phyloP scores from a whole-genome alignment of 2,113 vertebrate genomes.

The Pogona vitticeps region DNA sequence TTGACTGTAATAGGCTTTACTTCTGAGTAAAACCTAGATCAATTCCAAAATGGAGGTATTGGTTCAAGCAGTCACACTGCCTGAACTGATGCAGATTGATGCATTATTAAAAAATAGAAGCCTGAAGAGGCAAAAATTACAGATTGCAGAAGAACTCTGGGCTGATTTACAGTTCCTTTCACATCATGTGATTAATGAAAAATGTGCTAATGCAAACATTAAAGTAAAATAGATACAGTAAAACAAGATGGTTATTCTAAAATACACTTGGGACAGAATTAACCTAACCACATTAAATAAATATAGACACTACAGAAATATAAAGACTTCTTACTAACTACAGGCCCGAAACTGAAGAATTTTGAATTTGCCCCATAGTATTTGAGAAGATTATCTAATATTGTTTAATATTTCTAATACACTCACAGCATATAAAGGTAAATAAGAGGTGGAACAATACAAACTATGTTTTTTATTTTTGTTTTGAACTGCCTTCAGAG shows the following conservation, averaged over 20 bases:
- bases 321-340: background rate
- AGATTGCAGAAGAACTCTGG: too few species aligned
- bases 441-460: background rate
- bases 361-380: background rate
- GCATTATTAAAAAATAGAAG: too few species aligned
- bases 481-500: background rate
- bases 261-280: background rate
- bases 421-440: background rate
- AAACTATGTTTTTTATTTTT: slow-evolving; percentile 5
- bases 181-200: too few species aligned
- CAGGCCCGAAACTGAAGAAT: background rate
- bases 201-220: background rate
- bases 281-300: background rate
- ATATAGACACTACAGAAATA: background rate
- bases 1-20: too few species aligned
- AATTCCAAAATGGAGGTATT: too few species aligned
- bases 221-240: background rate
- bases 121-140: too few species aligned
- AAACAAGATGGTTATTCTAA: background rate
- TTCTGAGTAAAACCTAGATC: too few species aligned
- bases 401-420: background rate
- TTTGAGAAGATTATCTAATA: too few species aligned
- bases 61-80: too few species aligned
- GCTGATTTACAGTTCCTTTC: too few species aligned
- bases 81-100: too few species aligned